phyloP scores from a whole-genome alignment of 2,797 vertebrate species.

The Triplophysa bombifrons region DNA sequence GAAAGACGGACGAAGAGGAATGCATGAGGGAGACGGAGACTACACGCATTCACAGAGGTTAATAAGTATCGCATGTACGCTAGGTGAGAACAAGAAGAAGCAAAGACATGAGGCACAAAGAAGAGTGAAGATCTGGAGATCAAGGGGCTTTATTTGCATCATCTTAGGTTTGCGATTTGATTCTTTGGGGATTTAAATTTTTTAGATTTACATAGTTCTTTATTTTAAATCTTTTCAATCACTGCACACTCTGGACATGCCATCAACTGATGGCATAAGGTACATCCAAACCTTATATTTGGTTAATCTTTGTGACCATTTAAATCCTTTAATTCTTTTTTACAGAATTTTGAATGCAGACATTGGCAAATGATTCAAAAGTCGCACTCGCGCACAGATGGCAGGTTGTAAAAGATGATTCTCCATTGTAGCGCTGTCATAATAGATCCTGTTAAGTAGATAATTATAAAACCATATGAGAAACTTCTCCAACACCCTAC shows the following conservation, averaged over 20 bases:
- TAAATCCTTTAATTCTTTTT: constrained; percentile 30
- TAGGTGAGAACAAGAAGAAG: constrained; percentile 5
- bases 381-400: constrained; percentile 36
- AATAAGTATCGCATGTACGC: neutral
- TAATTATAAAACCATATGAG: constrained; percentile 47
- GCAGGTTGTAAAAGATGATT: constrained; percentile 39
- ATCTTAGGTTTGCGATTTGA: neutral
- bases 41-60: constrained; percentile 9
- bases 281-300: neutral
- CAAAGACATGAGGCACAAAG: neutral
- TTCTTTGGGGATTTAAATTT: neutral
- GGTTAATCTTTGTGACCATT: constrained; percentile 7
- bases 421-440: constrained; percentile 35
- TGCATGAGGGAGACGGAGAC: constrained; percentile 2
- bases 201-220: too few species aligned
- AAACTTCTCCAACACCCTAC: constrained; percentile 28
- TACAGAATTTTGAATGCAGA: constrained; percentile 4
- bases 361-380: constrained; percentile 30
- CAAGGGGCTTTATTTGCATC: neutral
- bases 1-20: neutral
- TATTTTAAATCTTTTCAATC: neutral
- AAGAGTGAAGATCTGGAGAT: neutral
- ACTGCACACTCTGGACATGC: neutral
- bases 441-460: constrained; percentile 45
- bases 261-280: neutral